Base-by-base conservation (phyloP, 2,797 vertebrate genomes). In the Peromyscus melanophrys region DNA sequence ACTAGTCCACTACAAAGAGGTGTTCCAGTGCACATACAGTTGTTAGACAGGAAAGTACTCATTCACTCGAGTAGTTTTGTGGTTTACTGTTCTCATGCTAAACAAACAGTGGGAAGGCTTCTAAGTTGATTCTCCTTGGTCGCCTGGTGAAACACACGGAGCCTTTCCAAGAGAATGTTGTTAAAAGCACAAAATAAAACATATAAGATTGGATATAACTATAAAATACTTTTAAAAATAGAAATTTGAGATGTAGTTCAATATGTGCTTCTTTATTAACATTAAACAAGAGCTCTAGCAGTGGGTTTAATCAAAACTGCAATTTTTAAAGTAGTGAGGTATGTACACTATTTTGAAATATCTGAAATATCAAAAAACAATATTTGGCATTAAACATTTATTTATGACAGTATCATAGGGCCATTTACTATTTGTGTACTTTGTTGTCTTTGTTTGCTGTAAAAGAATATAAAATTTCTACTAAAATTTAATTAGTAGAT, bases 131-230 rank as follows among this genome's bases (percentile, higher is more conserved):
- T 93, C 23, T 67, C 7, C 19, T 73, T 92, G 29, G 63, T 63
- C 90, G 21, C 4, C 27, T 87, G 4, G 4, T 78, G 21, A 86
- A 95, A 7, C 27, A 61, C 40, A 65, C 71, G 17, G 25, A 77
- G 31, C 46, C 8, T 52, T 92, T 86, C 76, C 71, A 31, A 77
- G 40, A 67, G 59, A 86, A 63, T 17, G 2, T 52, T 83, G 34
- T 63, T 65, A 52, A 90, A 92, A 87, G 10, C 14, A 90, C n/a
- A 95, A 89, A 43, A 40, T 57, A 55, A 90, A 95, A 75, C 82
- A 52, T 17, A 17, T 31, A 84, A 5, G 0, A 90, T 37, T 93
- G 40, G 83, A 95, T 90, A 86, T 40, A 92, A 67, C 29, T 92
- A 46, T n/a, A 67, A 52, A 92, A 29, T 46, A 21, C 49, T 82